Percentiles rank a stretch among this genome's conserved stretches.
These are phyloP conservation scores for Diarsia mendica DNA, from an alignment of 2,888 invertebrate species.

Conservation along the genomic window DNA sequence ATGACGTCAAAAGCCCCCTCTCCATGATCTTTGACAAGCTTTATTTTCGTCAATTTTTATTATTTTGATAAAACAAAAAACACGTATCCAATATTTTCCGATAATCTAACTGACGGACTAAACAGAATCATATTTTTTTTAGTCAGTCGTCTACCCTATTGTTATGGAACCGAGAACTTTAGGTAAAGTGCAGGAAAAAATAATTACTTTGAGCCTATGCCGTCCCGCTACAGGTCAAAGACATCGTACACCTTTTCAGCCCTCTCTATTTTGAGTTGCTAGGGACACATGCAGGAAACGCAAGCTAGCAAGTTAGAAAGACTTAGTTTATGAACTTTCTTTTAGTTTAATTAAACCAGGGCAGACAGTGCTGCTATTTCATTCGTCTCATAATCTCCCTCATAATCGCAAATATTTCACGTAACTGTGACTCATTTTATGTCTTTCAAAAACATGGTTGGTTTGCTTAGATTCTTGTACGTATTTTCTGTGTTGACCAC, in stretches of 20 bases:
- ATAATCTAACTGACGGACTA: too few species aligned
- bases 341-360: background rate
- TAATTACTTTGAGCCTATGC: background rate
- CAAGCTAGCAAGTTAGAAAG: background rate
- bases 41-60: too few species aligned
- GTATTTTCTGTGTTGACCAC: background rate
- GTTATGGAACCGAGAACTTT: too few species aligned
- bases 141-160: too few species aligned
- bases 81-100: too few species aligned
- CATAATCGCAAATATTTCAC: background rate
- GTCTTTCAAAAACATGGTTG: background rate
- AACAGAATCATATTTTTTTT: too few species aligned
- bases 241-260: background rate
- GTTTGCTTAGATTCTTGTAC: background rate
- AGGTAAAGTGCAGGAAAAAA: background rate
- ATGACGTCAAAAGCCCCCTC: too few species aligned
- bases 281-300: background rate
- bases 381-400: constrained; percentile 5
- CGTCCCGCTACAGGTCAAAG: background rate
- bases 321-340: background rate
- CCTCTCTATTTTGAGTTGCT: background rate
- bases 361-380: background rate
- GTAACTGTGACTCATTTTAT: constrained; percentile 8
- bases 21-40: too few species aligned
- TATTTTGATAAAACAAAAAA: too few species aligned